Percentiles rank a stretch among this genome's conserved stretches.
Conservation (phyloP, 1,140 invertebrate genomes). For the Orchesella cincta region DNA sequence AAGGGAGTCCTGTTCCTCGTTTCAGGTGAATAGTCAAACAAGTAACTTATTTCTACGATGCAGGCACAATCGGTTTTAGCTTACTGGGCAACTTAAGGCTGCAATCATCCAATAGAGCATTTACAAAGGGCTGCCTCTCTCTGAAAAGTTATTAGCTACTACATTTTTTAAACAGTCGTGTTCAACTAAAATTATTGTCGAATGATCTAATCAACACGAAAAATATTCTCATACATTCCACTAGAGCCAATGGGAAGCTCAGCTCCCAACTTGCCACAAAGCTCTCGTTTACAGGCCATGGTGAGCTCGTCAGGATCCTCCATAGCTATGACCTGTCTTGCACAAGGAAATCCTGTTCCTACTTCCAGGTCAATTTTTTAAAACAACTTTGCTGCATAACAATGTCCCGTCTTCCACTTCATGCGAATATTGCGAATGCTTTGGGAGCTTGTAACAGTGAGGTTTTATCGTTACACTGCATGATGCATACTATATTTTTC, state of each 20-base stretch:
- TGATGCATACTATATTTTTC: neutral
- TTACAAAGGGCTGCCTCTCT: slow-evolving; percentile 4
- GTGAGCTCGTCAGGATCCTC: slow-evolving; percentile 22
- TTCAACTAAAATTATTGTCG: neutral
- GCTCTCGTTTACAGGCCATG: slow-evolving; percentile 49
- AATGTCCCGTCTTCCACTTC: neutral
- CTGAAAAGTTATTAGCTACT: neutral
- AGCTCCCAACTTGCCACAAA: slow-evolving; percentile 49
- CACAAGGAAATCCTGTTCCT: slow-evolving; percentile 50
- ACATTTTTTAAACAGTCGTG: neutral
- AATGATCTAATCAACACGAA: no score
- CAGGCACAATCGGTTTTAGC: no score
- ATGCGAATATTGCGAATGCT: neutral
- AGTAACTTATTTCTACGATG: no score
- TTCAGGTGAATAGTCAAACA: slow-evolving; percentile 48
- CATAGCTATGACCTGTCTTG: slow-evolving; percentile 47
- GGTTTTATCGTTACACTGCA: neutral
- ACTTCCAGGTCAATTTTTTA: slow-evolving; percentile 46
- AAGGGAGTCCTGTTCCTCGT: slow-evolving; percentile 49
- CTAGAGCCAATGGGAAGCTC: slow-evolving; percentile 53
- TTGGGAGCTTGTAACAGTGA: neutral
- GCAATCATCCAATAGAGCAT: no score
- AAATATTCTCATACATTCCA: neutral
- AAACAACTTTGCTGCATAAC: neutral
- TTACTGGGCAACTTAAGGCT: neutral